Percentiles rank a stretch among this genome's conserved stretches.
Conservation (phyloP, 2,797 vertebrate genomes). For the Trematomus bernacchii region DNA sequence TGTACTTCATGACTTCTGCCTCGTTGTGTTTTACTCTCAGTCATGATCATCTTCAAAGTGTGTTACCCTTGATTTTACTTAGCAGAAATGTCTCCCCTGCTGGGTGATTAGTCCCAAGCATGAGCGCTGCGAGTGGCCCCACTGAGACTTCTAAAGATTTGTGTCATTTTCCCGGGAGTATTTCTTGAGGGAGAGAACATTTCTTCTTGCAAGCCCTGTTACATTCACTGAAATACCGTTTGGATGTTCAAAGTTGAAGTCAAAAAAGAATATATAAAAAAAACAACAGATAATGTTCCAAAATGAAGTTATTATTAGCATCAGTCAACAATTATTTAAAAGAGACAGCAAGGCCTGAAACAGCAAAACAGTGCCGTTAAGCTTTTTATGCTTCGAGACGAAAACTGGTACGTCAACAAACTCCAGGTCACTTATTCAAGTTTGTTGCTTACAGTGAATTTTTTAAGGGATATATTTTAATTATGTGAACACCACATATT, state of each 20-base stretch:
- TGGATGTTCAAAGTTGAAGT: conserved; percentile 46
- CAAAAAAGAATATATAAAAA: conserved; percentile 37
- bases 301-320: conserved; percentile 58
- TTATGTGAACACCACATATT: background rate
- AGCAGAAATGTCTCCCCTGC: conserved; percentile 46
- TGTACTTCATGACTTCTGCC: conserved; percentile 1
- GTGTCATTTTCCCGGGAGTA: conserved; percentile 41
- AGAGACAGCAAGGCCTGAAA: conserved; percentile 17
- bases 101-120: conserved; percentile 58
- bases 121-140: conserved; percentile 46
- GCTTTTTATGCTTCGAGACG: conserved; percentile 13
- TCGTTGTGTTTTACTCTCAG: conserved; percentile 19
- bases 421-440: conserved; percentile 17
- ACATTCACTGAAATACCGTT: conserved; percentile 28
- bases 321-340: conserved; percentile 22
- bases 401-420: conserved; percentile 16
- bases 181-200: conserved; percentile 33
- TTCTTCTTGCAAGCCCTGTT: background rate
- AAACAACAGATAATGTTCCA: conserved; percentile 26
- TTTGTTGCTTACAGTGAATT: background rate
- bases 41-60: conserved; percentile 39
- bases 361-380: conserved; percentile 8
- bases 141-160: conserved; percentile 55
- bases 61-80: conserved; percentile 50
- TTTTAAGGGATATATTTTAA: background rate